phyloP scores from a whole-genome alignment of 2,797 vertebrate species.

The Trachurus trachurus region DNA sequence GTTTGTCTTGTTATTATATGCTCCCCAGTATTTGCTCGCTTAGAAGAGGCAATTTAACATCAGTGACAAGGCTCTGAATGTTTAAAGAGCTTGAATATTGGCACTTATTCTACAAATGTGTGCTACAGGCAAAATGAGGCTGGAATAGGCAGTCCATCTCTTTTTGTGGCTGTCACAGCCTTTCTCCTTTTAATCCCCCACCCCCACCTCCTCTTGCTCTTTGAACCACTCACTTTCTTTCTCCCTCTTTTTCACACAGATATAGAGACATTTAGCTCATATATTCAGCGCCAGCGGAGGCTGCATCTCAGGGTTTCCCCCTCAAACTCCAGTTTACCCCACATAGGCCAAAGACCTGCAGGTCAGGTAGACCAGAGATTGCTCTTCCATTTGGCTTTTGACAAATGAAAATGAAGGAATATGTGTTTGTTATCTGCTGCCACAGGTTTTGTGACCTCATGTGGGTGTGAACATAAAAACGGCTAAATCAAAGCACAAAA shows the following conservation, averaged over 20 bases:
- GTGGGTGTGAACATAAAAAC: not conserved
- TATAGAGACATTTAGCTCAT: slow-evolving; percentile 11
- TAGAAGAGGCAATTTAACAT: slow-evolving; percentile 59
- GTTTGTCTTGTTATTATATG: slow-evolving; percentile 53
- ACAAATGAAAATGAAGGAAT: not conserved
- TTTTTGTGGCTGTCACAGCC: slow-evolving; percentile 12
- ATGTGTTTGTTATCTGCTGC: not conserved
- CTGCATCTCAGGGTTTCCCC: not conserved
- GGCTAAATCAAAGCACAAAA: not conserved
- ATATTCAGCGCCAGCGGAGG: not conserved
- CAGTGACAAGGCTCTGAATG: slow-evolving; percentile 57
- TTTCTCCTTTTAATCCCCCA: too few relatives aligned
- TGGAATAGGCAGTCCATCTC: slow-evolving; percentile 20
- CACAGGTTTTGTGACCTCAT: not conserved
- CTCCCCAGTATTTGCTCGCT: slow-evolving; percentile 34
- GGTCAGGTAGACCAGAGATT: not conserved
- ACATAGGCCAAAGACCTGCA: not conserved
- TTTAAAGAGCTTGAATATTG: slow-evolving; percentile 48
- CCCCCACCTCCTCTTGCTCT: not conserved
- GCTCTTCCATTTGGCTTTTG: not conserved
- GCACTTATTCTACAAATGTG: slow-evolving; percentile 42
- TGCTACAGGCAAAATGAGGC: slow-evolving; percentile 29
- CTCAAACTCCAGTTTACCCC: not conserved
- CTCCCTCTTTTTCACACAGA: not conserved
- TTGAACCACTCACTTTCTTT: not conserved